phyloP scores from a whole-genome alignment of 92 coral and sea anemone species.

The Phenganax stokvisi region DNA sequence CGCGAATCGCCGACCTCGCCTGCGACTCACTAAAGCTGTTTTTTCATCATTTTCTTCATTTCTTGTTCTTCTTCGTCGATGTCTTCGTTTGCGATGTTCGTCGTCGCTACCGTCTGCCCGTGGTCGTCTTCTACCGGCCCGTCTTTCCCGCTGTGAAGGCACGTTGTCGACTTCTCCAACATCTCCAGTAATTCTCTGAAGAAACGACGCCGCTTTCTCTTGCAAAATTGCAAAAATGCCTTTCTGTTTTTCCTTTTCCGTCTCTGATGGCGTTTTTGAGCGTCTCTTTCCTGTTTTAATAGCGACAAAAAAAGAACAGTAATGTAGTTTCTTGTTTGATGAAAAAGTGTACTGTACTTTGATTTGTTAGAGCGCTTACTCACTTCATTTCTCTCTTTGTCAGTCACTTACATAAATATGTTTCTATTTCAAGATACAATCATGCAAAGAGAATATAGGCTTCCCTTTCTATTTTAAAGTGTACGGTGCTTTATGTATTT shows the following conservation, averaged over 20 bases:
- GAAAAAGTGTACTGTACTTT: not conserved
- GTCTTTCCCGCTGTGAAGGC: constrained; percentile 8
- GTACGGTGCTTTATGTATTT: too few relatives aligned
- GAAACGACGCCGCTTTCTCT: constrained; percentile 19
- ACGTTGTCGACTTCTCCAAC: not conserved
- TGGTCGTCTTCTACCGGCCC: constrained; percentile 17
- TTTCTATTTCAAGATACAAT: too few relatives aligned
- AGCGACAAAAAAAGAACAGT: not conserved
- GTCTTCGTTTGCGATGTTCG: constrained; percentile 11
- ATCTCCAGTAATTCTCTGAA: constrained; percentile 8
- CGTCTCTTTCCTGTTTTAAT: not conserved
- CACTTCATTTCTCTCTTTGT: too few relatives aligned
- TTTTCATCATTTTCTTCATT: not conserved
- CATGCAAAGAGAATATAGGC: too few relatives aligned
- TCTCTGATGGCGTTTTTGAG: not conserved
- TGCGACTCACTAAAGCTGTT: not conserved
- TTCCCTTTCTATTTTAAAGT: too few relatives aligned
- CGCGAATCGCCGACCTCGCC: constrained; percentile 4
- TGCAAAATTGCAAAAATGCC: constrained; percentile 7
- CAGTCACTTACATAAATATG: too few relatives aligned
- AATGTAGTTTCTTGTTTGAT: not conserved
- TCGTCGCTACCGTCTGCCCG: not conserved
- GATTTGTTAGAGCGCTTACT: not conserved
- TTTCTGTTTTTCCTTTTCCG: constrained; percentile 19
- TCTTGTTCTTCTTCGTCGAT: not conserved